Conservation (phyloP, 2,797 vertebrate species). For the Arctocebus calabarensis region DNA sequence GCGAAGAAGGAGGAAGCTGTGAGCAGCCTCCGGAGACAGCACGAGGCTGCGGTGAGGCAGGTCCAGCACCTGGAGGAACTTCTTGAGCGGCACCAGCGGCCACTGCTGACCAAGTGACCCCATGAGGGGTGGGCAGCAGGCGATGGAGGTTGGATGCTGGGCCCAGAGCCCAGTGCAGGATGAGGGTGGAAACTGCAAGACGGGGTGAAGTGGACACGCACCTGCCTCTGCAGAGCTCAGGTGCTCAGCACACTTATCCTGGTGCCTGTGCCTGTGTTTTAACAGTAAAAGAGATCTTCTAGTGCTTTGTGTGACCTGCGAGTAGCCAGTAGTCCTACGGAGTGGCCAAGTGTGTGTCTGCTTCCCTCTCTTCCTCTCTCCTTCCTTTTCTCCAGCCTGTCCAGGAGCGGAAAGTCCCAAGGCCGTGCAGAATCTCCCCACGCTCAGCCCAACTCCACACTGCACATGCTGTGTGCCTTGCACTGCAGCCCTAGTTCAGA, state of each 20-base stretch:
- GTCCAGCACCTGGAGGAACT: constrained; percentile 94
- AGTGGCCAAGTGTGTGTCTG: background rate
- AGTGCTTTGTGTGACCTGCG: background rate
- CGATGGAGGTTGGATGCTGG: background rate
- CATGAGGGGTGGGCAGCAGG: background rate
- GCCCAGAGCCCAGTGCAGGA: background rate
- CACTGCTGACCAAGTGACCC: constrained; percentile 90
- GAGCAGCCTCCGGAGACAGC: constrained; percentile 92
- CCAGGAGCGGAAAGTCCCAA: background rate
- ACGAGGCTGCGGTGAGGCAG: constrained; percentile 93
- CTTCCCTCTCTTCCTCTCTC: too few species aligned
- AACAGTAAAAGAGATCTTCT: constrained; percentile 82
- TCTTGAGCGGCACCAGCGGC: constrained; percentile 92
- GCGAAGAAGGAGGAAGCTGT: constrained; percentile 95
- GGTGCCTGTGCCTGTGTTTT: background rate
- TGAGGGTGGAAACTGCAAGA: background rate
- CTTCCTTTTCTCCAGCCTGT: too few species aligned
- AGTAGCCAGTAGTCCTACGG: too few species aligned
- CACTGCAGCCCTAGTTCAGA: background rate
- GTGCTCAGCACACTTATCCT: background rate
- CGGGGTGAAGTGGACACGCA: accelerated
- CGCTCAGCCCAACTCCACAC: background rate
- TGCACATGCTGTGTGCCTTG: accelerated
- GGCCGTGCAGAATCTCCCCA: background rate
- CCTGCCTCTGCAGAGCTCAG: background rate